Percentiles rank a stretch among this genome's conserved stretches.
These are phyloP conservation scores for Myanophis thanlyinensis DNA, from an alignment of 2,113 vertebrate genomes.

Conservation along the genomic window DNA sequence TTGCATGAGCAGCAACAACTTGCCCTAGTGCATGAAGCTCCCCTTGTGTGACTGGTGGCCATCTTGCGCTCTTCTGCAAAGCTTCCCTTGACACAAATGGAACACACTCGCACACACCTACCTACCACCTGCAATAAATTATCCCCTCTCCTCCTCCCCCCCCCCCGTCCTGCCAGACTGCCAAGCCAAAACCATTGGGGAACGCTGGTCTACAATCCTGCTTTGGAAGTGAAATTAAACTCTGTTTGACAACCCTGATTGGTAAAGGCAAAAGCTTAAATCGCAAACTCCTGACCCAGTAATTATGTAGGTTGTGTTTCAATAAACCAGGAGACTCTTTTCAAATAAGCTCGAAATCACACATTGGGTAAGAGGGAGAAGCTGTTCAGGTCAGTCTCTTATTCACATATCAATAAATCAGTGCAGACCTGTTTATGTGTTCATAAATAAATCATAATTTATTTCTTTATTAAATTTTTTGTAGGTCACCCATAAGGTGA, in stretches of 20 bases:
- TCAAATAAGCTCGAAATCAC: background rate
- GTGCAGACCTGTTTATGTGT: too few species aligned
- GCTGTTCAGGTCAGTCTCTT: background rate
- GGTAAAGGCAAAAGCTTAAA: background rate
- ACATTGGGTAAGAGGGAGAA: too few species aligned
- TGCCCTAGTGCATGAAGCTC: background rate
- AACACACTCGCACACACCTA: fast-evolving
- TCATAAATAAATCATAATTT: too few species aligned
- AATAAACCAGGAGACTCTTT: background rate
- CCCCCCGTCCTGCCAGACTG: background rate
- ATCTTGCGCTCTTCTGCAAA: background rate
- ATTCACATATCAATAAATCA: background rate
- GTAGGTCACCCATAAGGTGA: too few species aligned
- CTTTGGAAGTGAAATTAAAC: background rate
- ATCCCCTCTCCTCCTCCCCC: fast-evolving
- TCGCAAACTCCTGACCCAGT: background rate
- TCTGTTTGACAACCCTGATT: background rate
- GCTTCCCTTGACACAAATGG: background rate
- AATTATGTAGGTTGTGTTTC: background rate
- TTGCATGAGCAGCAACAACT: background rate
- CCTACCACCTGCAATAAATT: background rate
- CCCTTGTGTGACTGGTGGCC: background rate
- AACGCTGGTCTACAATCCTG: background rate
- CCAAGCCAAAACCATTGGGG: background rate
- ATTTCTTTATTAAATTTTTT: too few species aligned